Evolutionary conservation across 2,888 invertebrate genomes (phyloP), one percentile per base, ranked within the genome.

Genomic region (Mimas tiliae): DNA sequence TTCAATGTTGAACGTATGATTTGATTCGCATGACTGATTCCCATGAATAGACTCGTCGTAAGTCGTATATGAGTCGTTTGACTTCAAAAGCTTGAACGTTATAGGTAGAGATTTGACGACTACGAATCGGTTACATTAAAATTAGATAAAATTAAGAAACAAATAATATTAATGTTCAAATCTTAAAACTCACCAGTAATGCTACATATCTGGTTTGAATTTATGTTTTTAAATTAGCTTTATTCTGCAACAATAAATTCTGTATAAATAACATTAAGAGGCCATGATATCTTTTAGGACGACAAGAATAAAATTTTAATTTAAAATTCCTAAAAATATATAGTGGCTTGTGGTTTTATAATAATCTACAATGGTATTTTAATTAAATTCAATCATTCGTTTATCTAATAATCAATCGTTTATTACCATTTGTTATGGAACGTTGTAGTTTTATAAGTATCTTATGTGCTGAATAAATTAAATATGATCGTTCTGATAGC

Each of bases 381-480:
- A 55, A 55, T 38, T 55, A 38, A 16, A 38, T 55, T 55, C 16
- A 55, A 38, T 38, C 8, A 58, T 42, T 38, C 11, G 38, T 58
- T 58, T 58, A 58, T 58, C 19, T 58, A 58, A 42, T 19, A 27
- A 12, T 0, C 11, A 58, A 42, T 19, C 58, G 34, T 16, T 58
- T 58, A 58, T 42, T 58, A 19, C 42, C 19, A 58, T 58, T 58
- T 21, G 19, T 16, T 58, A 38, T 12, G 58, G 42, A 58, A 16
- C 42, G 38, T 11, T 58, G 16, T 38, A 42, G 58, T 58, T 58
- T 58, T 19, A 58, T 19, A 19, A 42, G 19, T 42, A 42, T 19
- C 42, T 42, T 58, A 58, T 58, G 58, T 42, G 19, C 58, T 38
- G 58, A 58, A 58, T 58, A 19, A 42, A 58, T 58, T 58, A 58